Percentiles rank a stretch among this genome's conserved stretches.
Conservation (phyloP, 92 coral and sea anemone species). For the Paramuricea clavata region DNA sequence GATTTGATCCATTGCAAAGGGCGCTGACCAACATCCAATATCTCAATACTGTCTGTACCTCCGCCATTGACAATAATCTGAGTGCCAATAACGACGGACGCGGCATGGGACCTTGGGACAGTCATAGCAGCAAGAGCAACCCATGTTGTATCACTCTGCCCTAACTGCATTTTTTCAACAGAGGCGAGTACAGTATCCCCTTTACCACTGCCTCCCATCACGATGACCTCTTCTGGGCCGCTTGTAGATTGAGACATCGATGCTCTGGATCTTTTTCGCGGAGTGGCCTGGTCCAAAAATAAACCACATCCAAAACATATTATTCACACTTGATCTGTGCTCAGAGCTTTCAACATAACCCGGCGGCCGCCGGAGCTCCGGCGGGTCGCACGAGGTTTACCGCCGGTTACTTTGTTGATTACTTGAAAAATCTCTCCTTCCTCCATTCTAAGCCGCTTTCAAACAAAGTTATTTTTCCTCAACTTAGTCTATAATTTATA, state of each 20-base stretch:
- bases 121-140: background rate
- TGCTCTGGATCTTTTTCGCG: background rate
- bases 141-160: background rate
- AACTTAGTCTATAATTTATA: too few relatives aligned
- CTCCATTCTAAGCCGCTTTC: too few relatives aligned
- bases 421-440: too few relatives aligned
- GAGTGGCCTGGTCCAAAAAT: background rate
- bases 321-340: too few relatives aligned
- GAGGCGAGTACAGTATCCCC: background rate
- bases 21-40: background rate
- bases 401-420: too few relatives aligned
- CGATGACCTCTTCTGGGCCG: background rate
- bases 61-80: background rate
- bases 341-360: too few relatives aligned
- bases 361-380: too few relatives aligned
- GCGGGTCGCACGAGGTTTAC: too few relatives aligned
- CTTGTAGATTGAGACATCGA: too few relatives aligned
- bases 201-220: background rate
- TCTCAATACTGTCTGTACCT: background rate
- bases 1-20: background rate
- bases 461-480: too few relatives aligned
- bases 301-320: too few relatives aligned
- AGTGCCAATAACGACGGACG: background rate
- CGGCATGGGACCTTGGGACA: background rate
- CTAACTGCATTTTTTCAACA: background rate